Evolutionary conservation across 1,140 invertebrate genomes (phyloP), one percentile per base, ranked within the genome.

Genomic region (Cardiocondyla obscurior): DNA sequence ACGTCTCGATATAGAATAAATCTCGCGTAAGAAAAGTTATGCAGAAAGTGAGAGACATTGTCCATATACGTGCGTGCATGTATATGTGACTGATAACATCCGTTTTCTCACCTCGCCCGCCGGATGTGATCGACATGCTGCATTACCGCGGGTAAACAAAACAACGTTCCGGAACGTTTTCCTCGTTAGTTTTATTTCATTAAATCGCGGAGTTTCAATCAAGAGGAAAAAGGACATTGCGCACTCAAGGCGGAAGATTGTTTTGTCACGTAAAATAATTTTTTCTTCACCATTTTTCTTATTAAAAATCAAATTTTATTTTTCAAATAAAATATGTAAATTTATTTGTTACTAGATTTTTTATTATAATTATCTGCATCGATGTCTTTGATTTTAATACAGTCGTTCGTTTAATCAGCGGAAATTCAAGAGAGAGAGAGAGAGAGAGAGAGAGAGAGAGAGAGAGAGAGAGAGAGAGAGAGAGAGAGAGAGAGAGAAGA

Each of bases 11-110:
- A 25, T 16, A 44, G 30, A 14, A 64, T 53, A 53, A 53, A 42
- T 79, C 25, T 76, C 33, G 16, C 33, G 12, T 44, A 77, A 67
- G 4, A 77, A 57, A 14, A 65, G 10, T 39, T 39, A 53, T 30
- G 25, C 46, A 39, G 60, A 77, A 51, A 77, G 22, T n/a, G 25
- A 55, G 22, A 4, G 1, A 79, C n/a, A 28, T 53, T 79, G 44
- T 77, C 49, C 19, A 49, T 30, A 5, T 25, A 8, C 46, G 12
- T 12, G 36, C 42, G 5, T 25, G 14, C 46, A n/a, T 12, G 36
- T n/a, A n/a, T n/a, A n/a, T n/a, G 51, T 12, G 22, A 25, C 3
- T 22, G 16, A 3, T 58, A 19, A 62, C n/a, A 33, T 62, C 8
- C 28, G 25, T 30, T 58, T 81, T 58, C 5, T 44, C 28, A 25